Evolutionary conservation across 2,797 vertebrate genomes (phyloP).

Genomic region (Hypotaenidia philippensis): DNA sequence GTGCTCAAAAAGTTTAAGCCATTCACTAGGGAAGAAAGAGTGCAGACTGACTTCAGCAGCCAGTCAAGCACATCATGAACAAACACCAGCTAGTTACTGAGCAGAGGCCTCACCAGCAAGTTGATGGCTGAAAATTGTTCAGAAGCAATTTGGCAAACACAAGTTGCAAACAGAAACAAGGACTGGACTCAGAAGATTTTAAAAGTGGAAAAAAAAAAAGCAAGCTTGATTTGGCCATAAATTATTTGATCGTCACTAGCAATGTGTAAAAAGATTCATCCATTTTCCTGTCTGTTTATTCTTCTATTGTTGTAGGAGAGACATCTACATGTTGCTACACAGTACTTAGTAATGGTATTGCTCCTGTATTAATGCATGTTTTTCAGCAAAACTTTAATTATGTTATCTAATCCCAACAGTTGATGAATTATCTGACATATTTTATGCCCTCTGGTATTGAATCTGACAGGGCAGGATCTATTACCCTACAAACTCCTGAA

Average conservation of each 20-base stretch:
- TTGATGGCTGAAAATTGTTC: background rate
- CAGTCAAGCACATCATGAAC: constrained; percentile 49
- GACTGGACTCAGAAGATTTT: background rate
- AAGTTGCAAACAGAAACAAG: constrained; percentile 1
- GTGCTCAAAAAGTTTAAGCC: constrained; percentile 29
- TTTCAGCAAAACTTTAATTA: constrained; percentile 58
- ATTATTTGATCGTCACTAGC: constrained; percentile 26
- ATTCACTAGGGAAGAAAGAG: constrained; percentile 14
- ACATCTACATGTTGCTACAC: background rate
- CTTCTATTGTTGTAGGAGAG: constrained; percentile 31
- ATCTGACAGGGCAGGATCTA: constrained; percentile 44
- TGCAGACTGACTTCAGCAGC: background rate
- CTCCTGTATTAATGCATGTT: background rate
- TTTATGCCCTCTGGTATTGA: constrained; percentile 44
- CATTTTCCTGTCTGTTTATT: constrained; percentile 36
- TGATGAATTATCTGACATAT: constrained; percentile 33
- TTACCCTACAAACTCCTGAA: background rate
- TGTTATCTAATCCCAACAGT: constrained; percentile 39
- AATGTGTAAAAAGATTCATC: constrained; percentile 28
- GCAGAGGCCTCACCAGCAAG: constrained; percentile 22
- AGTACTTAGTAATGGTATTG: constrained; percentile 1
- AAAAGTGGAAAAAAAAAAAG: background rate
- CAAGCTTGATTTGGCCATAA: background rate
- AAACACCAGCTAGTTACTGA: constrained; percentile 48
- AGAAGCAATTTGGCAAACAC: constrained; percentile 40